These are phyloP conservation scores for Progne subis DNA, from an alignment of 2,113 vertebrate genomes.

Conservation along the genomic window DNA sequence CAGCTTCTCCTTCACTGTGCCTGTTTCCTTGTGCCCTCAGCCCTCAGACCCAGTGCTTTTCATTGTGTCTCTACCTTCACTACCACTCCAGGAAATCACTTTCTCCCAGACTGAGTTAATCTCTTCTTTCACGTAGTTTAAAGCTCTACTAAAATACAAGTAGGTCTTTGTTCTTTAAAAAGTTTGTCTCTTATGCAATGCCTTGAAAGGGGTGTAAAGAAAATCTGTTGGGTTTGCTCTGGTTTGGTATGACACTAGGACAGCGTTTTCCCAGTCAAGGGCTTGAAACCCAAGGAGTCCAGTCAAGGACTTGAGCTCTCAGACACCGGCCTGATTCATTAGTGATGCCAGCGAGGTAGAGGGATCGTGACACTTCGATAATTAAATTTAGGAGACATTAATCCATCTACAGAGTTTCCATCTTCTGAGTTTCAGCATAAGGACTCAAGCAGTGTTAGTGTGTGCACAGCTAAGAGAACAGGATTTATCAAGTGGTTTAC, in stretches of 20 bases:
- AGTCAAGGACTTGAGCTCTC: not conserved
- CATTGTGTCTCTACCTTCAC: accelerated
- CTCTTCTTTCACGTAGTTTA: not conserved
- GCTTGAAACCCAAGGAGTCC: not conserved
- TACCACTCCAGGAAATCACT: not conserved
- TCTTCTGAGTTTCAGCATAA: not conserved
- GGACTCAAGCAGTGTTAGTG: not conserved
- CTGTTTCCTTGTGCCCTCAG: not conserved
- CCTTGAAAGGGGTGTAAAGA: not conserved
- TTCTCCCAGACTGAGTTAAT: not conserved
- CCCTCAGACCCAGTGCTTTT: not conserved
- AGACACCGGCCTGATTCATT: not conserved
- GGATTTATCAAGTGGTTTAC: not conserved
- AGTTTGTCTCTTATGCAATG: not conserved
- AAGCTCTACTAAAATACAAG: not conserved
- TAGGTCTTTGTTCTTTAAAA: not conserved
- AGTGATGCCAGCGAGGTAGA: not conserved
- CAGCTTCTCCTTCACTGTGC: not conserved
- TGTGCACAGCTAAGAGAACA: not conserved
- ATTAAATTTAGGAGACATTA: not conserved
- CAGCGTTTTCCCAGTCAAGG: not conserved
- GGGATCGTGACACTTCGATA: not conserved
- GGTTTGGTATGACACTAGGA: not conserved
- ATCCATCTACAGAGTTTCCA: not conserved
- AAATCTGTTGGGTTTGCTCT: not conserved